Evolutionary conservation across 2,113 vertebrate species (phyloP), one percentile per base, ranked within the genome.

Genomic region (Anseranas semipalmata): DNA sequence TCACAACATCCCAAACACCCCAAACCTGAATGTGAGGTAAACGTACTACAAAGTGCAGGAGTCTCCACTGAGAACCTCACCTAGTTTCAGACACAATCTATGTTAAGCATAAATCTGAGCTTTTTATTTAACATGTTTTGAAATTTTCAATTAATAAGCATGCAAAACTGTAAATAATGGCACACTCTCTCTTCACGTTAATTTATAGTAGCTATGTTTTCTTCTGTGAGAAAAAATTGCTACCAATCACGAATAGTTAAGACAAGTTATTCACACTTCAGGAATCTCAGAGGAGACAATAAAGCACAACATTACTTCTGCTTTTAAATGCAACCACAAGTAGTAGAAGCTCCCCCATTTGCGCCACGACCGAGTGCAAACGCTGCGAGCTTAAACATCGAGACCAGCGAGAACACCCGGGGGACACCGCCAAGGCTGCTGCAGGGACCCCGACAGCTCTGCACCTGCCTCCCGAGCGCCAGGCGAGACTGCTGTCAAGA

Each of bases 31-130:
- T 22, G 15, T 22, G 19, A 15, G n/a, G 53, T 12, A 33, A 45
- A 24, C 2, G 12, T 3, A 2, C 25, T 15, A 11, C 30, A 6
- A 15, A 28, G 25, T 0, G 1, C 12, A 3, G 35, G 60, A 20
- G 24, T 10, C 35, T 13, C 12, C 21, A 15, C 50, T 1, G 1
- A 46, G 27, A 46, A 27, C 46, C 67, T 48, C n/a, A 12, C 48
- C 35, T 9, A 8, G 8, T 22, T 58, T 41, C 63, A 58, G 48
- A 25, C 27, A 17, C 0, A 6, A 25, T 15, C 37, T 24, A 3
- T 2, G 20, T 46, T n/a, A 59, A 39, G 28, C 37, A 60, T n/a
- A 65, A n/a, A 10, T 19, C 3, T 18, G 39, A 39, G 13, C 5
- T 52, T 59, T 68, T 53, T 27, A 41, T 46, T 83, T 45, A 55